Evolutionary conservation across 2,797 vertebrate genomes (phyloP).

Genomic region (Momotus momota): DNA sequence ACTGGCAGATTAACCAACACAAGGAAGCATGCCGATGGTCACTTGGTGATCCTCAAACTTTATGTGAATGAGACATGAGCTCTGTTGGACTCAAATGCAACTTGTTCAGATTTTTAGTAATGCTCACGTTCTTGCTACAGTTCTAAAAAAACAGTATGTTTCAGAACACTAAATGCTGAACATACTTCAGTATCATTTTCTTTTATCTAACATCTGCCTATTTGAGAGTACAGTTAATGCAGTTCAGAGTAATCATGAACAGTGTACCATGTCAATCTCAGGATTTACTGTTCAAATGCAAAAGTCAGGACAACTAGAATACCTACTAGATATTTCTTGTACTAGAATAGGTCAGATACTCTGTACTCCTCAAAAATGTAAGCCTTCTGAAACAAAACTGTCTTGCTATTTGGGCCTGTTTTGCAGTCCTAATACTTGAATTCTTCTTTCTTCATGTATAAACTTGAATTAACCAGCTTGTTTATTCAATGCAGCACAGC

Average conservation of each 20-base stretch:
- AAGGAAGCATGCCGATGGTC: background rate
- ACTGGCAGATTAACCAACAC: background rate
- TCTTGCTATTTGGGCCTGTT: background rate
- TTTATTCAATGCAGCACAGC: constrained; percentile 65
- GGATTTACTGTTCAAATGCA: background rate
- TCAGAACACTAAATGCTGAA: background rate
- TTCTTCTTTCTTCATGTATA: background rate
- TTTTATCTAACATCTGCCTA: background rate
- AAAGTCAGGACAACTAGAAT: background rate
- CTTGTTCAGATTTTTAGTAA: background rate
- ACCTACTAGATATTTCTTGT: background rate
- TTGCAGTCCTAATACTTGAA: background rate
- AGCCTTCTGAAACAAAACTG: background rate
- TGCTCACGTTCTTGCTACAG: background rate
- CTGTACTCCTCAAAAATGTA: background rate
- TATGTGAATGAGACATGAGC: background rate
- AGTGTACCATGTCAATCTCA: background rate
- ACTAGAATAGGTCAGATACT: background rate
- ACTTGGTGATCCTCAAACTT: background rate
- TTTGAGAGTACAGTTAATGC: background rate
- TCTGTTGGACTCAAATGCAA: background rate
- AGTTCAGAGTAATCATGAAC: background rate
- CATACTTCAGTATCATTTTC: background rate
- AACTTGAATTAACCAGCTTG: background rate
- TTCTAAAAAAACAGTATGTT: background rate